Evolutionary conservation across 2,888 invertebrate species (phyloP).

Genomic region (Danaus chrysippus): DNA sequence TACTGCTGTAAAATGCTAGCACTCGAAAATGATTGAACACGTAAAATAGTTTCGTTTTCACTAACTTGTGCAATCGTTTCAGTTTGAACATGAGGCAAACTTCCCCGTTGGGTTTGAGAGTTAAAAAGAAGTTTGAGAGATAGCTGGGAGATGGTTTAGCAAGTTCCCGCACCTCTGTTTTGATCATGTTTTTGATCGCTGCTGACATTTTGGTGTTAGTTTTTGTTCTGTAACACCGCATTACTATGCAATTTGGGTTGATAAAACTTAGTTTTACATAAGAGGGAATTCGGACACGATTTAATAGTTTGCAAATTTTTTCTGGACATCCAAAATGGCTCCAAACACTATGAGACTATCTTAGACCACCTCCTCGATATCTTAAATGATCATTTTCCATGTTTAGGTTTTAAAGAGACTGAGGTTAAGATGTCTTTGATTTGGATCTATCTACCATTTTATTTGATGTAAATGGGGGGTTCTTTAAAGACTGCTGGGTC

Average conservation of each 20-base stretch:
- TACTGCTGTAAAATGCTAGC: constrained; percentile 25
- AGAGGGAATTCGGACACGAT: constrained; percentile 15
- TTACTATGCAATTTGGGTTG: constrained; percentile 13
- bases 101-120: constrained; percentile 24
- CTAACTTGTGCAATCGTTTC: constrained; percentile 24
- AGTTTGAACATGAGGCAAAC: constrained; percentile 9
- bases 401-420: too few species aligned
- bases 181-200: constrained; percentile 26
- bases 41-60: constrained; percentile 20
- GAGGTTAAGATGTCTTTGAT: too few species aligned
- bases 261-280: background rate
- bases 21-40: constrained; percentile 27
- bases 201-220: constrained; percentile 12
- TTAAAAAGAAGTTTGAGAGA: constrained; percentile 27
- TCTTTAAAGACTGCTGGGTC: too few species aligned
- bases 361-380: too few species aligned
- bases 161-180: constrained; percentile 22
- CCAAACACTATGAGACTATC: too few species aligned
- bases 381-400: too few species aligned
- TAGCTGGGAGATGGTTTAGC: constrained; percentile 21
- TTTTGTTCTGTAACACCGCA: constrained; percentile 19
- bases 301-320: constrained; percentile 22
- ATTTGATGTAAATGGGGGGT: too few species aligned
- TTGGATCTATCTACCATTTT: too few species aligned
- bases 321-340: constrained; percentile 20